Percentiles rank a stretch among this genome's conserved stretches.
phyloP scores from a whole-genome alignment of 2,797 vertebrate species.

The Falco rusticolus region DNA sequence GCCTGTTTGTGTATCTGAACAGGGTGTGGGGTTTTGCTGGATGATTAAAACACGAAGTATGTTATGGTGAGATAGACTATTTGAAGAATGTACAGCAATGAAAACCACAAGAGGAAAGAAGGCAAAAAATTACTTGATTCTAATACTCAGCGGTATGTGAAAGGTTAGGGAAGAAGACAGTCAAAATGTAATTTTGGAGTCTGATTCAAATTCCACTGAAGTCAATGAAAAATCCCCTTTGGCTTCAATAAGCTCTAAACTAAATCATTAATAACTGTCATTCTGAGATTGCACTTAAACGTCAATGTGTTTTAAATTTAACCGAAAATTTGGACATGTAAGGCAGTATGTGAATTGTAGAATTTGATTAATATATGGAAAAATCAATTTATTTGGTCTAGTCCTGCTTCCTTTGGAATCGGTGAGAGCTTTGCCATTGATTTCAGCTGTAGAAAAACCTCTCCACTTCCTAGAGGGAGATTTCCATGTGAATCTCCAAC shows the following conservation, averaged over 20 bases:
- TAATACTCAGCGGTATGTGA: neutral
- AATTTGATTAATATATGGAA: constrained; percentile 3
- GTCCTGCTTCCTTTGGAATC: neutral
- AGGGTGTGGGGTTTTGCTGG: neutral
- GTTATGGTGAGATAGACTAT: constrained; percentile 11
- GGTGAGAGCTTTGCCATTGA: neutral
- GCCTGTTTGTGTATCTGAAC: neutral
- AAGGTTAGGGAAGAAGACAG: constrained; percentile 33
- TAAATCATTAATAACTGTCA: constrained; percentile 1
- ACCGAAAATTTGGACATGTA: neutral
- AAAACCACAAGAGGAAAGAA: constrained; percentile 36
- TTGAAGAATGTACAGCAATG: constrained; percentile 18
- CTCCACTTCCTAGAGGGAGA: constrained; percentile 24
- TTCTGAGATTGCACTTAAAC: constrained; percentile 3
- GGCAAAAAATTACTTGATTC: neutral
- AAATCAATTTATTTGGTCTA: neutral
- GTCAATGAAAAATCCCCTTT: constrained; percentile 6
- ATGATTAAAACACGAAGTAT: constrained; percentile 28
- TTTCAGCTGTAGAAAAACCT: constrained; percentile 16
- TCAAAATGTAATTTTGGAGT: constrained; percentile 16
- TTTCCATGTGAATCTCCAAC: constrained; percentile 32
- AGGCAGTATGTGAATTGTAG: neutral
- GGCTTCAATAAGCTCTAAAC: neutral
- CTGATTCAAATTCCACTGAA: constrained; percentile 17
- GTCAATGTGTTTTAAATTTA: constrained; percentile 45